A percentile compares a stretch with the other conserved stretches of the same genome.
Evolutionary conservation across 2,113 vertebrate species (phyloP).

Genomic region (Montifringilla adamsi): DNA sequence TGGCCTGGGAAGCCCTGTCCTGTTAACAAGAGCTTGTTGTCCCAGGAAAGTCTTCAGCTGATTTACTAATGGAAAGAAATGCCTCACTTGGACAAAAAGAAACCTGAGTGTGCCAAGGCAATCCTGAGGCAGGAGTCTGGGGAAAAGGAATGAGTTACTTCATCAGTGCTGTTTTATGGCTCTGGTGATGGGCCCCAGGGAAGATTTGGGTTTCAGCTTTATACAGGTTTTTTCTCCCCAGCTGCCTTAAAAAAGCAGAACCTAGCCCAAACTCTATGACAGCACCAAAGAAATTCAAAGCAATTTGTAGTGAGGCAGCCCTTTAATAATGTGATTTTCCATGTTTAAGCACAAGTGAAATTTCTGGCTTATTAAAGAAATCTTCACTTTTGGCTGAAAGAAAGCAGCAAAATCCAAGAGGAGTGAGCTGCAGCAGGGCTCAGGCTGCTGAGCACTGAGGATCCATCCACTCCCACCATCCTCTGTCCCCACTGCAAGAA

Average conservation of each 20-base stretch:
- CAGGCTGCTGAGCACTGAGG: background rate
- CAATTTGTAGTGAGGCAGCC: background rate
- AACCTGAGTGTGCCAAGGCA: background rate
- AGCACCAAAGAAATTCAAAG: background rate
- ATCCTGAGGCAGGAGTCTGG: background rate
- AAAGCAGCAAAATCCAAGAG: background rate
- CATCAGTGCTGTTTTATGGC: background rate
- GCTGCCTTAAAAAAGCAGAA: background rate
- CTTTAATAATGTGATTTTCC: conserved; percentile 14
- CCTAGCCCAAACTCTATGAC: background rate
- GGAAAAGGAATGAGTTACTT: conserved; percentile 5
- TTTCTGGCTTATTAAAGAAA: background rate
- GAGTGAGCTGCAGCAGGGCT: background rate
- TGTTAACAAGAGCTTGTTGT: background rate
- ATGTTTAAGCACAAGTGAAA: background rate
- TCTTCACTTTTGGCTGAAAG: background rate
- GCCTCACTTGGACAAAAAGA: conserved; percentile 15
- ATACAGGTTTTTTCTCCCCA: background rate
- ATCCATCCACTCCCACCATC: background rate
- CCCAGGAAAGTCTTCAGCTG: background rate
- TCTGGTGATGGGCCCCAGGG: background rate
- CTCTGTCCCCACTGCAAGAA: rapidly evolving
- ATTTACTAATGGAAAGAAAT: conserved; percentile 34
- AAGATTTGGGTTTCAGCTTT: background rate
- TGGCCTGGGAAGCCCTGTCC: background rate